A percentile compares a stretch with the other conserved stretches of the same genome.
These are phyloP conservation scores for Dichetophora obliterata DNA, from an alignment of 2,888 invertebrate species.

Conservation along the genomic window DNA sequence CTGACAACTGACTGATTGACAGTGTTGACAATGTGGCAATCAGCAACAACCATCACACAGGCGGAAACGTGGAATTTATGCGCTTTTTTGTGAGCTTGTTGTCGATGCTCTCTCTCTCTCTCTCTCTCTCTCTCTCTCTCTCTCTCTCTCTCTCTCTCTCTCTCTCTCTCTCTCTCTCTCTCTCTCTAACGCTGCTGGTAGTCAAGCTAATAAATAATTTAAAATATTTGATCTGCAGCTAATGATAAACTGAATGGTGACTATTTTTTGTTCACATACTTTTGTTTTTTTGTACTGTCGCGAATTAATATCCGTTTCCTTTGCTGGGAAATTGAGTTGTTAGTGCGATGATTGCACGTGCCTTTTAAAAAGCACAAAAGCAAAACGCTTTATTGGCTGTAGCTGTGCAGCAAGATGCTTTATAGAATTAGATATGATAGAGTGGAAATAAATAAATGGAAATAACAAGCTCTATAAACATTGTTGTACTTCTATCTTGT, in stretches of 20 bases:
- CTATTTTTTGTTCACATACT: neutral
- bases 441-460: too few species aligned
- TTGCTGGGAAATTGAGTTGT: slow-evolving; percentile 28
- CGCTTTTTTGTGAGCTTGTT: neutral
- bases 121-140: too few species aligned
- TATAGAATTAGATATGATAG: too few species aligned
- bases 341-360: neutral
- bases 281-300: neutral
- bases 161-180: too few species aligned
- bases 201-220: slow-evolving; percentile 19
- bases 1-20: slow-evolving; percentile 32
- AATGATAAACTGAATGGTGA: slow-evolving; percentile 9
- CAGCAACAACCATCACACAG: slow-evolving; percentile 2
- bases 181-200: too few species aligned
- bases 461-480: too few species aligned
- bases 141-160: too few species aligned
- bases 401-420: too few species aligned
- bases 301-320: slow-evolving; percentile 5
- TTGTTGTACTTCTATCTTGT: too few species aligned
- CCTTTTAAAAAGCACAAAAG: neutral
- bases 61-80: slow-evolving; percentile 13
- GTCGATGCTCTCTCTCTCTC: neutral
- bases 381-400: neutral
- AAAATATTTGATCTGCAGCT: neutral
- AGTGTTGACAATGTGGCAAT: slow-evolving; percentile 38